phyloP scores from a whole-genome alignment of 35 echinoderm and acorn worm species.

The Amphiura filiformis region DNA sequence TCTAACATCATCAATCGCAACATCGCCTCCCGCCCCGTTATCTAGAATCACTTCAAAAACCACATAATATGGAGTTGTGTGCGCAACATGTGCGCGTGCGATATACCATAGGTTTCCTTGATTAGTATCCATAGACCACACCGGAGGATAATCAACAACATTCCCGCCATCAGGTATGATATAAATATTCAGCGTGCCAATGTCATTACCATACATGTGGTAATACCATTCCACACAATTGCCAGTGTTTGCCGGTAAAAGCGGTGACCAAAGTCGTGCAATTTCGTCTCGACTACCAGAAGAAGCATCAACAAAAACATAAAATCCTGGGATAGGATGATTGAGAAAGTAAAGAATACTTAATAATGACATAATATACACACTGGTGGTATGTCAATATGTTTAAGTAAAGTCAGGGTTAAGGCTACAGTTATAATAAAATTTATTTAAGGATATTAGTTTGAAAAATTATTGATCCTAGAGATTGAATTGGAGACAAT shows the following conservation, averaged over 20 bases:
- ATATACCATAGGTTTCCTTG: conserved; percentile 64
- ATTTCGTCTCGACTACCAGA: not conserved
- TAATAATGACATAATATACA: no score
- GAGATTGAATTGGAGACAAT: no score
- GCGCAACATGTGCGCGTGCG: not conserved
- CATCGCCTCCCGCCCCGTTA: conserved; percentile 15
- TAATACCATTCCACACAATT: conserved; percentile 65
- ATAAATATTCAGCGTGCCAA: conserved; percentile 69
- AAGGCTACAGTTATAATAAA: not conserved
- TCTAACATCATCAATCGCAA: conserved; percentile 64
- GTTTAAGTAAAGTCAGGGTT: not conserved
- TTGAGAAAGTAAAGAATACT: not conserved
- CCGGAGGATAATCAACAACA: conserved; percentile 3
- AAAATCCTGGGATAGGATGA: conserved; percentile 69
- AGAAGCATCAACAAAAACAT: conserved; percentile 43
- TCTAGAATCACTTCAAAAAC: conserved; percentile 52
- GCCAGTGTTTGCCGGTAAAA: not conserved
- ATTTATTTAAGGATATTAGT: no score
- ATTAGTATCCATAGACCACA: conserved; percentile 40
- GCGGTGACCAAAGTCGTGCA: conserved; percentile 38
- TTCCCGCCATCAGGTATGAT: conserved; percentile 9
- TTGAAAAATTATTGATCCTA: no score
- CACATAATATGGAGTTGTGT: conserved; percentile 34
- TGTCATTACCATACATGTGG: conserved; percentile 74
- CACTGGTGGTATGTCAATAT: not conserved